Percentiles rank a stretch among this genome's conserved stretches.
Evolutionary conservation across 2,888 invertebrate genomes (phyloP).

Genomic region (Pheosia tremula): DNA sequence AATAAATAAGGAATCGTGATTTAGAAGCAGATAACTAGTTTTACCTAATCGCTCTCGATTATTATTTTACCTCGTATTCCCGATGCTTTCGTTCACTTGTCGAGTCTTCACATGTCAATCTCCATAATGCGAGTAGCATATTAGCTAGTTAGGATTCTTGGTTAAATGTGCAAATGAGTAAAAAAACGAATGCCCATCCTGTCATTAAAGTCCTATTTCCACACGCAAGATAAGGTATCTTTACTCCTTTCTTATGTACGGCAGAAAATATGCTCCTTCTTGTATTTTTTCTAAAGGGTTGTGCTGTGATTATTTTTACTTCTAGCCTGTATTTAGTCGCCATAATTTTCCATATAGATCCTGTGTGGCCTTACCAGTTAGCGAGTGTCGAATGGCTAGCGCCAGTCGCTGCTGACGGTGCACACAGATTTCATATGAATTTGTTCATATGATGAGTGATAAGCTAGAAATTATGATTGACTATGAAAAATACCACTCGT

Average conservation of each 20-base stretch:
- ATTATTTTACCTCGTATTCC: not conserved
- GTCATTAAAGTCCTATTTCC: not conserved
- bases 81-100: not conserved
- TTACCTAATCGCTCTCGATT: not conserved
- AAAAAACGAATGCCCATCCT: not conserved
- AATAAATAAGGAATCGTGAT: slow-evolving; percentile 18
- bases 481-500: slow-evolving; percentile 55
- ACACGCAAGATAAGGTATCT: not conserved
- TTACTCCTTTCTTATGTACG: not conserved
- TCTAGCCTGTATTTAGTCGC: not conserved
- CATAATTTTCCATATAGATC: slow-evolving; percentile 33
- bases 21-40: slow-evolving; percentile 7
- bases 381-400: slow-evolving; percentile 67
- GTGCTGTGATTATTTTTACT: not conserved
- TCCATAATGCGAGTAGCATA: not conserved
- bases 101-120: not conserved
- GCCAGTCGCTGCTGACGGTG: slow-evolving; percentile 62
- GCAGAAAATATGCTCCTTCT: too few relatives aligned
- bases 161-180: not conserved
- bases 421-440: slow-evolving; percentile 67
- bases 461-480: slow-evolving; percentile 57
- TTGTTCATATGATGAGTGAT: slow-evolving; percentile 61
- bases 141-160: not conserved
- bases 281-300: not conserved
- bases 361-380: slow-evolving; percentile 62